These are phyloP conservation scores for Coelopa frigida DNA, from an alignment of 1,140 invertebrate species.

Conservation along the genomic window DNA sequence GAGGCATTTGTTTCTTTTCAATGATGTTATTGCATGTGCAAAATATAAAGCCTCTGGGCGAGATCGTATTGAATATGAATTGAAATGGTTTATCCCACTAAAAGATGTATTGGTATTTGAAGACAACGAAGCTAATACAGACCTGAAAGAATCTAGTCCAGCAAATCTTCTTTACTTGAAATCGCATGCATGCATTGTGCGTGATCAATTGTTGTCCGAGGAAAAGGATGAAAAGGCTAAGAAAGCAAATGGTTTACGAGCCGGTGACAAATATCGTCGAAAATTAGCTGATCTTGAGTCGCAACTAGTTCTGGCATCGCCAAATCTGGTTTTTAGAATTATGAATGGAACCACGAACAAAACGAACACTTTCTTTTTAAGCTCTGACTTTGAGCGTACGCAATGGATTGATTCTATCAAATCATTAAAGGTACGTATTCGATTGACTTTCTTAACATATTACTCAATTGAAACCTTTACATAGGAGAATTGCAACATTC, in stretches of 20 bases:
- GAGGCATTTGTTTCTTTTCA: conserved; percentile 88
- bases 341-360: conserved; percentile 57
- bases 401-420: conserved; percentile 90
- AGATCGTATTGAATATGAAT: conserved; percentile 84
- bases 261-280: conserved; percentile 79
- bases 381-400: conserved; percentile 86
- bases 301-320: conserved; percentile 80
- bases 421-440: conserved; percentile 59
- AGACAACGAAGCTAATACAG: conserved; percentile 57
- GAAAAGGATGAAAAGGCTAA: conserved; percentile 60
- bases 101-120: conserved; percentile 58
- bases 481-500: conserved; percentile 46
- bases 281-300: conserved; percentile 83
- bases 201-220: conserved; percentile 75
- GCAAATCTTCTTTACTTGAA: conserved; percentile 77
- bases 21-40: conserved; percentile 90
- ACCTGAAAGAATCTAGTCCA: conserved; percentile 59
- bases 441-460: too few relatives aligned
- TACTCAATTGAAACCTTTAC: too few relatives aligned
- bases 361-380: conserved; percentile 79
- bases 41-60: conserved; percentile 83
- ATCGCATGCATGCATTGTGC: conserved; percentile 75
- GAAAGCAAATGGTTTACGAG: conserved; percentile 55
- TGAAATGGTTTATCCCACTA: conserved; percentile 87
- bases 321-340: conserved; percentile 76